These are phyloP conservation scores for Sturmia bella DNA, from an alignment of 2,888 invertebrate genomes.

Conservation along the genomic window DNA sequence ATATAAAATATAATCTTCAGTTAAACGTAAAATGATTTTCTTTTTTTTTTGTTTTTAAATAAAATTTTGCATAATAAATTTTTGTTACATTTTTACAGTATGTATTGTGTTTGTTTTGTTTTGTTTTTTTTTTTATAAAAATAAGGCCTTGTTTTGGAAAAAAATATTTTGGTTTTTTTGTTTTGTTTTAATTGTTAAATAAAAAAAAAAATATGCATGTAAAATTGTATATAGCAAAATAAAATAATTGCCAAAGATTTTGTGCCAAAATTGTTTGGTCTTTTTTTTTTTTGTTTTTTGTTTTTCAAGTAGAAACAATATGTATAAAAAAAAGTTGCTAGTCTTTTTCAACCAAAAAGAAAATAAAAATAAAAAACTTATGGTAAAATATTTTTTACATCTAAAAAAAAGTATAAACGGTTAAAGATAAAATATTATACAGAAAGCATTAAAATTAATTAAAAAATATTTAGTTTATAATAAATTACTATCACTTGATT, in stretches of 20 bases:
- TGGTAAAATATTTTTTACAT: constrained; percentile 34
- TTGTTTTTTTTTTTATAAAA: constrained; percentile 61
- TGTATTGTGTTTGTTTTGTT: constrained; percentile 39
- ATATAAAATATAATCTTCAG: constrained; percentile 38
- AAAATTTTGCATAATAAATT: constrained; percentile 61
- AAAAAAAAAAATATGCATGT: constrained; percentile 28
- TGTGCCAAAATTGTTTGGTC: constrained; percentile 67
- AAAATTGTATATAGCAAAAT: constrained; percentile 58
- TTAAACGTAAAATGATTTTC: constrained; percentile 19
- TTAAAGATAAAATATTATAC: constrained; percentile 31
- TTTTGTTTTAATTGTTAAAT: constrained; percentile 11
- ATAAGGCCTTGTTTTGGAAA: constrained; percentile 70
- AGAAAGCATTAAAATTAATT: constrained; percentile 40
- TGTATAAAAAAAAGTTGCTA: constrained; percentile 58
- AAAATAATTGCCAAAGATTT: constrained; percentile 67
- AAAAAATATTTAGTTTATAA: constrained; percentile 44
- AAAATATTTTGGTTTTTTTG: constrained; percentile 56
- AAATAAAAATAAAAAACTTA: constrained; percentile 24
- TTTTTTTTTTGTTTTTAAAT: constrained; percentile 15
- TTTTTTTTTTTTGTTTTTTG: constrained; percentile 35
- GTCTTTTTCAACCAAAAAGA: constrained; percentile 53
- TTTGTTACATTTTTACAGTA: constrained; percentile 46
- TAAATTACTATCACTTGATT: constrained; percentile 69
- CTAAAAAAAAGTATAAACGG: constrained; percentile 50
- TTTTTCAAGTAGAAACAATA: constrained; percentile 38